Conservation (phyloP, 2,797 vertebrate genomes). For the Schizothorax lantsangensis region DNA sequence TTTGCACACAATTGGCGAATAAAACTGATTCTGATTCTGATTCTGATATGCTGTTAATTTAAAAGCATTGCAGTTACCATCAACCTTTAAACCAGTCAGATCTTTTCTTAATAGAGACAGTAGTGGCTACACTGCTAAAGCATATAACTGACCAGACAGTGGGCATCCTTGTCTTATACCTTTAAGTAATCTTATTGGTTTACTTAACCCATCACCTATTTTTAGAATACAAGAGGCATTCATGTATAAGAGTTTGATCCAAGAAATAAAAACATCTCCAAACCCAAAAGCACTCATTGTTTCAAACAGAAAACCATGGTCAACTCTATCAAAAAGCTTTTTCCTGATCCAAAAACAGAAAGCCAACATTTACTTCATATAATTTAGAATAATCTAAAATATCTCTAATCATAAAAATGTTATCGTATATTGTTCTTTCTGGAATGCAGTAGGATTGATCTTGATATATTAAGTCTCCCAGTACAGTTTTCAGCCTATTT, state of each 20-base stretch:
- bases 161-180: neutral
- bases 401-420: neutral
- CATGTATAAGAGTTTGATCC: neutral
- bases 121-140: neutral
- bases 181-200: slow-evolving; percentile 7
- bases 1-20: too few species aligned
- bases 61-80: neutral
- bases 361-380: neutral
- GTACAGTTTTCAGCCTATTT: neutral
- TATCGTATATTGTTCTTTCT: neutral
- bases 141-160: neutral
- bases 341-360: neutral
- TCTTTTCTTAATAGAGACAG: neutral
- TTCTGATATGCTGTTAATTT: neutral
- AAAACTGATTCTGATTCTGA: too few species aligned
- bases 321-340: neutral
- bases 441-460: neutral
- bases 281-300: slow-evolving; percentile 3
- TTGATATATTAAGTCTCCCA: neutral
- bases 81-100: neutral
- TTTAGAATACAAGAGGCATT: neutral
- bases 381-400: neutral
- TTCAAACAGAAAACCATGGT: neutral
- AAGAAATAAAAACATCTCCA: neutral
- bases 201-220: neutral